Evolutionary conservation across 2,797 vertebrate species (phyloP).

Genomic region (Eleutherodactylus coqui): DNA sequence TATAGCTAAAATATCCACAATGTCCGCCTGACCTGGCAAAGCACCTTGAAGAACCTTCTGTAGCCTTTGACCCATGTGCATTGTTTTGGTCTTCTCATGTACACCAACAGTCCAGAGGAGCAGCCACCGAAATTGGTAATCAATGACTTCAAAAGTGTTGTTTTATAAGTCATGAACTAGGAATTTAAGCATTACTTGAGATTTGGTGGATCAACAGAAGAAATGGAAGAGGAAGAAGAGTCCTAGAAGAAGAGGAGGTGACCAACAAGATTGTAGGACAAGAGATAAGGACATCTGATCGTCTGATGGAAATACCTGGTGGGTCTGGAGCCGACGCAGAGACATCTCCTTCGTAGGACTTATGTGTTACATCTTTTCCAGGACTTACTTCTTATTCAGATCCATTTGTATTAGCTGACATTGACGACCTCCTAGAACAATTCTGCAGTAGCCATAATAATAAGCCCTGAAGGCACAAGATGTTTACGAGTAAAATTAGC

Average conservation of each 20-base stretch:
- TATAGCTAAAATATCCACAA: no score
- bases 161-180: background rate
- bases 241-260: background rate
- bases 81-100: background rate
- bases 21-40: background rate
- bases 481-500: constrained; percentile 13
- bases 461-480: constrained; percentile 20
- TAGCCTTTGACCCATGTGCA: background rate
- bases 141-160: background rate
- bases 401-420: constrained; percentile 10
- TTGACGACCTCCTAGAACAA: constrained; percentile 11
- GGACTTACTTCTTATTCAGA: constrained; percentile 25
- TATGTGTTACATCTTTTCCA: background rate
- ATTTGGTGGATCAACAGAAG: background rate
- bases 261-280: no score
- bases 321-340: background rate
- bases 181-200: background rate
- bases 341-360: background rate
- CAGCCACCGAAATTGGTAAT: background rate
- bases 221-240: no score
- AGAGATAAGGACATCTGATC: background rate
- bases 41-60: background rate
- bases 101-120: no score
- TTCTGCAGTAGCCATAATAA: constrained; percentile 22
- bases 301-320: background rate